Conservation (phyloP, 2,113 vertebrate species). For the Peromyscus leucopus region DNA sequence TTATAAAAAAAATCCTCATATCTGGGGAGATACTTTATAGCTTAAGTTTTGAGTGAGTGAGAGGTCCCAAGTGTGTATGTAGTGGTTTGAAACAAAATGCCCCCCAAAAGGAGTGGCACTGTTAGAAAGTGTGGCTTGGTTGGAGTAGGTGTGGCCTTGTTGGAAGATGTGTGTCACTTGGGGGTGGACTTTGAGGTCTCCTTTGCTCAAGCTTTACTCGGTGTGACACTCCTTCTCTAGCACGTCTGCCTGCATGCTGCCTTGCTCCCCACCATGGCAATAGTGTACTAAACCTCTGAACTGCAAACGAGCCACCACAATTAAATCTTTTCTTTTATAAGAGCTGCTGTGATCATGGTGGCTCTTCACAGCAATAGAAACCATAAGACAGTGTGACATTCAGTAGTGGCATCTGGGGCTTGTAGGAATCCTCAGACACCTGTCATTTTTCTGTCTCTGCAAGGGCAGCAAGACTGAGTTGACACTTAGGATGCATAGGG, state of each 20-base stretch:
- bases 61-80: neutral
- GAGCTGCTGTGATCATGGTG: neutral
- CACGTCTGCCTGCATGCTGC: neutral
- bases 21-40: neutral
- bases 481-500: neutral
- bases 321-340: neutral
- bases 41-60: neutral
- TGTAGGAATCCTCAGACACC: neutral
- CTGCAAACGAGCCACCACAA: neutral
- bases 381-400: neutral
- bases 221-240: neutral
- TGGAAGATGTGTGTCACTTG: neutral
- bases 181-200: neutral
- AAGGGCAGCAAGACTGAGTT: neutral
- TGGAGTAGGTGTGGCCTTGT: neutral
- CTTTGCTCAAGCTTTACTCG: neutral
- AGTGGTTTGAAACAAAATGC: neutral
- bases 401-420: neutral
- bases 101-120: neutral
- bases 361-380: neutral
- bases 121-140: neutral
- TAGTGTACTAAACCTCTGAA: neutral
- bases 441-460: neutral
- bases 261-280: neutral
- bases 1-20: neutral